These are phyloP conservation scores for Murina feae DNA, from an alignment of 2,113 vertebrate genomes.

Conservation along the genomic window DNA sequence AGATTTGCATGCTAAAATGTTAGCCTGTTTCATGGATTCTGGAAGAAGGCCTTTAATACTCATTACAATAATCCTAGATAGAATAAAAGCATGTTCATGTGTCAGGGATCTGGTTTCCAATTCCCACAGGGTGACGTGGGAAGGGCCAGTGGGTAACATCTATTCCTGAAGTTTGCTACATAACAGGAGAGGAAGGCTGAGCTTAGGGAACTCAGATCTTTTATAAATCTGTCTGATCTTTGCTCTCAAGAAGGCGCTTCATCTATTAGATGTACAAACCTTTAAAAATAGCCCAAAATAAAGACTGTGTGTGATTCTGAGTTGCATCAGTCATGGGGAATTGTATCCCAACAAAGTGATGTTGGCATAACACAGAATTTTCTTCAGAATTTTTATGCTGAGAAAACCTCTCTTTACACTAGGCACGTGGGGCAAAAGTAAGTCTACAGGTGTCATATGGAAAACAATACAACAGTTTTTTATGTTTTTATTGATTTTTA, in stretches of 20 bases:
- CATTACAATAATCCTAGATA: not conserved
- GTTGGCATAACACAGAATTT: not conserved
- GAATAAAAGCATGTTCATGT: not conserved
- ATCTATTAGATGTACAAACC: not conserved
- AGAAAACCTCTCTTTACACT: not conserved
- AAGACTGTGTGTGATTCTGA: not conserved
- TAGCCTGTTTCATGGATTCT: not conserved
- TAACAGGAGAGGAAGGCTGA: not conserved
- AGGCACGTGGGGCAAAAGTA: not conserved
- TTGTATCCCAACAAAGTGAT: not conserved
- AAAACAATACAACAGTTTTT: not conserved
- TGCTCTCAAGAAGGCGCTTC: not conserved
- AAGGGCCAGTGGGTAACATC: not conserved
- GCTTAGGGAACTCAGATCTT: not conserved
- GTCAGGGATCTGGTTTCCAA: rapidly evolving
- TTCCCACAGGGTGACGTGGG: no score
- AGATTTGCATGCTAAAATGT: not conserved
- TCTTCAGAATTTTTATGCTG: not conserved
- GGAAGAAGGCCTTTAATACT: not conserved
- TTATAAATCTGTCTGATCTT: not conserved
- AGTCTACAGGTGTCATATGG: not conserved
- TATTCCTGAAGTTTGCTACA: rapidly evolving
- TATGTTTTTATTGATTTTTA: no score
- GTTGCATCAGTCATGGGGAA: rapidly evolving
- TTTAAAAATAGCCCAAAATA: not conserved